phyloP scores from a whole-genome alignment of 64 coral and sea anemone species.

The Platygyra sinensis region DNA sequence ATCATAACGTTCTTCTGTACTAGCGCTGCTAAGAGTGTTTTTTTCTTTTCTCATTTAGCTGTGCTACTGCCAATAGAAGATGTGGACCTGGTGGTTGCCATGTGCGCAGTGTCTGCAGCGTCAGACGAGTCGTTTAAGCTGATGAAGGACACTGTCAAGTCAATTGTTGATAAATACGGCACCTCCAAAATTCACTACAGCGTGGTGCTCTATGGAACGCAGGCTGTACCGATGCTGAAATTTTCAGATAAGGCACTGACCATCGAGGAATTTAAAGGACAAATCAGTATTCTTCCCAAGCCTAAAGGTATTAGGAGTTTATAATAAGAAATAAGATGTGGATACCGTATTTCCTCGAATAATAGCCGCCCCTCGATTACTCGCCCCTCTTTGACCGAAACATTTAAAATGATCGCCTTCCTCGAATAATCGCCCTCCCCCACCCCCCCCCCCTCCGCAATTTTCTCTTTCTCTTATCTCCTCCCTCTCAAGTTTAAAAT shows the following conservation, averaged over 20 bases:
- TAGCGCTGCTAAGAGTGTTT: not conserved
- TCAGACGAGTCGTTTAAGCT: slow-evolving; percentile 32
- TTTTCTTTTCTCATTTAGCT: not conserved
- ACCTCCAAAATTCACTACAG: slow-evolving; percentile 57
- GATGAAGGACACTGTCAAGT: slow-evolving; percentile 61
- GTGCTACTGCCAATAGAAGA: slow-evolving; percentile 23
- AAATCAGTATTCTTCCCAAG: not conserved
- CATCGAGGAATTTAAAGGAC: not conserved
- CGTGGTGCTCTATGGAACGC: slow-evolving; percentile 48
- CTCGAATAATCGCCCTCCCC: no score
- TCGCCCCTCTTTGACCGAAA: no score
- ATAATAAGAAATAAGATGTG: no score
- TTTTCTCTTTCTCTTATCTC: no score
- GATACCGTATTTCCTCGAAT: no score
- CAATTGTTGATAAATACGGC: slow-evolving; percentile 55
- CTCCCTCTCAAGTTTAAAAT: no score
- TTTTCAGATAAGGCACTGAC: not conserved
- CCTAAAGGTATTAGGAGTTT: not conserved
- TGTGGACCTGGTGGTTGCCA: slow-evolving; percentile 46
- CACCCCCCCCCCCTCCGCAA: no score
- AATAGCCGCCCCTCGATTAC: no score
- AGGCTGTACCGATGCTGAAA: not conserved
- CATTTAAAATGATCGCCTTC: no score
- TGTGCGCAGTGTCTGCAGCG: slow-evolving; percentile 25
- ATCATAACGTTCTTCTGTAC: not conserved